Percentiles rank a stretch among this genome's conserved stretches.
Conservation (phyloP, 2,797 vertebrate genomes). For the Decapterus maruadsi region DNA sequence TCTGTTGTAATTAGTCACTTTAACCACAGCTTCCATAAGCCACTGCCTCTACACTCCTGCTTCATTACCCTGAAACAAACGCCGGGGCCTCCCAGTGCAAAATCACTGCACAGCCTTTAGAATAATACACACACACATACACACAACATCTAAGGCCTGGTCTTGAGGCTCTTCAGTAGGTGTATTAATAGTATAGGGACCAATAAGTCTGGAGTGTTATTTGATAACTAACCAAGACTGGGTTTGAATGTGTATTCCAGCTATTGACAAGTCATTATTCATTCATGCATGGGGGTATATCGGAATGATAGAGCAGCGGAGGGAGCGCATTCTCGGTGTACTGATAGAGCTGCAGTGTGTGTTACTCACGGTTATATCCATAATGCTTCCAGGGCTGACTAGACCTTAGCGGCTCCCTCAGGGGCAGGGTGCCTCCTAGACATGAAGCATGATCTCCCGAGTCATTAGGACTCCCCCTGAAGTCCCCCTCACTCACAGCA, state of each 20-base stretch:
- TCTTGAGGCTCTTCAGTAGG: constrained; percentile 41
- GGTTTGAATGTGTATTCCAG: constrained; percentile 57
- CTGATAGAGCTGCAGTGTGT: constrained; percentile 48
- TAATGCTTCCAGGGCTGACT: constrained; percentile 59
- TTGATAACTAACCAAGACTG: constrained; percentile 65
- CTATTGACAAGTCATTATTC: constrained; percentile 68
- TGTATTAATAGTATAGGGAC: constrained; percentile 46
- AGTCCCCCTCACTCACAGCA: constrained; percentile 46
- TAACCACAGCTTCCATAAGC: constrained; percentile 84
- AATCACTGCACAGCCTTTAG: constrained; percentile 67
- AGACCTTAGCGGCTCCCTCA: constrained; percentile 64
- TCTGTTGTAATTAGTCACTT: constrained; percentile 87
- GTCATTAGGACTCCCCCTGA: constrained; percentile 64
- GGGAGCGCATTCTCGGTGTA: constrained; percentile 26
- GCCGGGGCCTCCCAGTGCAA: constrained; percentile 72
- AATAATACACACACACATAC: constrained; percentile 50
- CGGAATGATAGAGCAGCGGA: constrained; percentile 41
- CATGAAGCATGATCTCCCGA: constrained; percentile 61
- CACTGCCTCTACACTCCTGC: constrained; percentile 83
- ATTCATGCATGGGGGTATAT: constrained; percentile 57
- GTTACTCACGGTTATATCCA: constrained; percentile 54
- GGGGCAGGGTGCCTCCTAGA: constrained; percentile 66
- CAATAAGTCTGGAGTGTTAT: constrained; percentile 59
- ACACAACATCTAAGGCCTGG: constrained; percentile 56
- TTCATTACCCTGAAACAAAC: constrained; percentile 88